Conservation (phyloP, 2,888 invertebrate species). For the Fragum sueziense region DNA sequence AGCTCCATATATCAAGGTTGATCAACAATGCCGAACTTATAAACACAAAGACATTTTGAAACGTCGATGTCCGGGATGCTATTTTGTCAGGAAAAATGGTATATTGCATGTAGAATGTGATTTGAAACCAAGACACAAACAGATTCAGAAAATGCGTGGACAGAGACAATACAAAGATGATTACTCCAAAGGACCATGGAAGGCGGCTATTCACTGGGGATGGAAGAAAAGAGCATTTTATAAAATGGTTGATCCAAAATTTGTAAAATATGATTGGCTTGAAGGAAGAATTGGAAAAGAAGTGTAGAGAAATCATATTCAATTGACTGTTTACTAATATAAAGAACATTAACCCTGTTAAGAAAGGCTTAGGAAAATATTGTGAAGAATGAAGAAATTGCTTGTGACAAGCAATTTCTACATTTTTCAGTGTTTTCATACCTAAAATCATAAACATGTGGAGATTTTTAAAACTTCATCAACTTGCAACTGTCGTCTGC, state of each 20-base stretch:
- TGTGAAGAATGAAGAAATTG: background rate
- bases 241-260: constrained; percentile 58
- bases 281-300: constrained; percentile 69
- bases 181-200: constrained; percentile 66
- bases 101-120: constrained; percentile 79
- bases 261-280: constrained; percentile 67
- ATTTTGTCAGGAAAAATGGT: constrained; percentile 75
- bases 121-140: constrained; percentile 78
- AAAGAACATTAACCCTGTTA: no score
- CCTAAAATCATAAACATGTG: no score
- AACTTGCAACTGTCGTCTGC: no score
- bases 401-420: background rate
- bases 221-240: constrained; percentile 56
- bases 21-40: constrained; percentile 64
- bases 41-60: constrained; percentile 70
- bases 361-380: background rate
- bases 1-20: background rate
- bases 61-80: constrained; percentile 77
- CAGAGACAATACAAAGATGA: constrained; percentile 68
- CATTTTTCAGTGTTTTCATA: background rate
- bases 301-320: constrained; percentile 14
- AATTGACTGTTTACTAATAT: no score
- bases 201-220: constrained; percentile 61
- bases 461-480: no score
- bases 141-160: constrained; percentile 72